Conservation (phyloP, 1,140 invertebrate genomes). For the Cecropterus lyciades region DNA sequence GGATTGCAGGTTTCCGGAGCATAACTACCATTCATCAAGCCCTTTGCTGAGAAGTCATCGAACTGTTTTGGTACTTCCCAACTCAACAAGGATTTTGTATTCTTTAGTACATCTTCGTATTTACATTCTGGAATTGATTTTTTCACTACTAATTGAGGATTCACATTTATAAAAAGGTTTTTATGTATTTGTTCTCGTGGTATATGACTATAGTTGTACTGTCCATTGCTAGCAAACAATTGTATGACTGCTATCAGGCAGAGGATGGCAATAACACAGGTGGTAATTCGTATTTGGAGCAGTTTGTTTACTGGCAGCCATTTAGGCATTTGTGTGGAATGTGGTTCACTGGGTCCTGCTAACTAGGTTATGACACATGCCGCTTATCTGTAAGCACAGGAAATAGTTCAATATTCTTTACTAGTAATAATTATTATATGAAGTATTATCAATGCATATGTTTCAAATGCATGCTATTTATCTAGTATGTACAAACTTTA, state of each 20-base stretch:
- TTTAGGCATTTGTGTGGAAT: conserved; percentile 58
- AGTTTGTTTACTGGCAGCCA: conserved; percentile 51
- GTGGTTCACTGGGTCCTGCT: conserved; percentile 1
- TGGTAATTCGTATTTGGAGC: conserved; percentile 49
- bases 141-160: conserved; percentile 54
- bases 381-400: conserved; percentile 11
- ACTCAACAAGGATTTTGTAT: conserved; percentile 39
- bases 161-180: conserved; percentile 53
- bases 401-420: conserved; percentile 1
- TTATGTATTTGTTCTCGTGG: conserved; percentile 46
- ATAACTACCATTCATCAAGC: conserved; percentile 86
- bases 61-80: conserved; percentile 52
- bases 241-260: conserved; percentile 52
- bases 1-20: conserved; percentile 90
- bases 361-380: conserved; percentile 12
- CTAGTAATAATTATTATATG: background rate
- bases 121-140: conserved; percentile 55
- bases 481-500: no score
- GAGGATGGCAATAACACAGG: conserved; percentile 41
- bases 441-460: no score
- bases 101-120: conserved; percentile 58
- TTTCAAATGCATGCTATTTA: no score
- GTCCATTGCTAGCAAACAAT: conserved; percentile 53
- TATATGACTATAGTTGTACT: conserved; percentile 61
- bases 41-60: conserved; percentile 51